Conservation (phyloP, 2,797 vertebrate species). For the Poecilia wingei region DNA sequence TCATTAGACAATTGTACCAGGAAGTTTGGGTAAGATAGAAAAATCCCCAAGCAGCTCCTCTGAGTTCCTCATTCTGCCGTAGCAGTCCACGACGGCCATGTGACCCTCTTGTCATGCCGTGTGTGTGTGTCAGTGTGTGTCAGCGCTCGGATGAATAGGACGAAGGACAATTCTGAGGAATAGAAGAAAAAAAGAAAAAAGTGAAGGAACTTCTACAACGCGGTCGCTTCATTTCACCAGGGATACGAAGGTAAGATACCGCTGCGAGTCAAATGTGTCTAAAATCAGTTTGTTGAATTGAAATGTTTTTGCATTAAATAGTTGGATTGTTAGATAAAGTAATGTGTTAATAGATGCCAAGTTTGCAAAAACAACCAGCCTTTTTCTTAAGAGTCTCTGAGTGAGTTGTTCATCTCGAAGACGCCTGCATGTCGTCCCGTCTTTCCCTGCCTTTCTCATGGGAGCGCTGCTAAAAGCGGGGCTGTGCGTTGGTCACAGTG, state of each 20-base stretch:
- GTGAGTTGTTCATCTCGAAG: background rate
- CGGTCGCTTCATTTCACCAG: slow-evolving; percentile 19
- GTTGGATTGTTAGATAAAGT: background rate
- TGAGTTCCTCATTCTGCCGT: slow-evolving; percentile 74
- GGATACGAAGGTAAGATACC: slow-evolving; percentile 57
- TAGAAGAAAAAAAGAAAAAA: background rate
- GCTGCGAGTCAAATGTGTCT: background rate
- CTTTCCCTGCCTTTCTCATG: slow-evolving; percentile 1
- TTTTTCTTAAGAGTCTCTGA: background rate
- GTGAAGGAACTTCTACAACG: background rate
- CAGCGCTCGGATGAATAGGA: slow-evolving; percentile 9
- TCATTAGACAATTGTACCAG: slow-evolving; percentile 73
- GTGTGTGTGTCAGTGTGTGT: background rate
- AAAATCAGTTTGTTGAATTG: background rate
- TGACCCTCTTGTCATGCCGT: slow-evolving; percentile 15
- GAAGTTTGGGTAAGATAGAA: slow-evolving; percentile 66
- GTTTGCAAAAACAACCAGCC: too few relatives aligned
- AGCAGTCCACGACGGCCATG: slow-evolving; percentile 16
- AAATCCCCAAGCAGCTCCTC: slow-evolving; percentile 42
- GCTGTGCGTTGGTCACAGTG: slow-evolving; percentile 19
- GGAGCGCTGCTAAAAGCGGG: slow-evolving; percentile 25
- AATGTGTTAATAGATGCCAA: background rate
- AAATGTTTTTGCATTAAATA: background rate
- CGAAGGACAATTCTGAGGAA: slow-evolving; percentile 22
- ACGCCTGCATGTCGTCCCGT: background rate